Conservation (phyloP, 1,140 invertebrate genomes). For the Xylocopa sonorina region DNA sequence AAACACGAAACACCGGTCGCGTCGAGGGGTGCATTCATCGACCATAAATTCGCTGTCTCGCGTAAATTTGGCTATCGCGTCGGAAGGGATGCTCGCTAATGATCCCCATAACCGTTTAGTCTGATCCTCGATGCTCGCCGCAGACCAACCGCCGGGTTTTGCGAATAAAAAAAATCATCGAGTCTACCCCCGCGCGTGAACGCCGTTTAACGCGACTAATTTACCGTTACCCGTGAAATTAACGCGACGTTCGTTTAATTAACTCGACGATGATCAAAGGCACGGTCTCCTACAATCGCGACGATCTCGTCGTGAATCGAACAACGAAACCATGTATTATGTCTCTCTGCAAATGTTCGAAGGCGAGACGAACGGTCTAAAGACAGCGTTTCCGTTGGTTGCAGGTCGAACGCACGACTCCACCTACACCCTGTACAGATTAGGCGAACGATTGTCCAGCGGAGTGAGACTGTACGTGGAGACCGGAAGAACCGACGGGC, state of each 20-base stretch:
- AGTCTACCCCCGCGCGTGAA: not conserved
- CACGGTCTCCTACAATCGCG: not conserved
- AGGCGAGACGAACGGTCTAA: no score
- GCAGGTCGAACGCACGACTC: conserved; percentile 93
- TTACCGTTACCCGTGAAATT: not conserved
- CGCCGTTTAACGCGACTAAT: not conserved
- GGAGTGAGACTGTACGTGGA: conserved; percentile 93
- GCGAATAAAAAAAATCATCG: not conserved
- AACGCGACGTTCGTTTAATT: conserved; percentile 23
- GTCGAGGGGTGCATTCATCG: conserved; percentile 74
- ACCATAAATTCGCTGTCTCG: conserved; percentile 72
- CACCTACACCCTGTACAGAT: conserved; percentile 89
- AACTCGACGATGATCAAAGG: not conserved
- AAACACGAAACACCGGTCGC: conserved; percentile 34
- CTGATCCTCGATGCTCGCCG: not conserved
- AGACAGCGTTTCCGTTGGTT: no score
- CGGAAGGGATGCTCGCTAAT: conserved; percentile 5
- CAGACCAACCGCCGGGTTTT: not conserved
- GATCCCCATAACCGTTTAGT: conserved; percentile 29
- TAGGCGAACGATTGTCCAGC: conserved; percentile 88
- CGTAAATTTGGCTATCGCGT: conserved; percentile 74
- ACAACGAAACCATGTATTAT: conserved; percentile 21
- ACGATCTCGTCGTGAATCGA: not conserved
- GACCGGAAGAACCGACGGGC: conserved; percentile 87
- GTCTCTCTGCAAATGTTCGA: no score